These are phyloP conservation scores for Cossypha caffra DNA, from an alignment of 2,797 vertebrate species.

Conservation along the genomic window DNA sequence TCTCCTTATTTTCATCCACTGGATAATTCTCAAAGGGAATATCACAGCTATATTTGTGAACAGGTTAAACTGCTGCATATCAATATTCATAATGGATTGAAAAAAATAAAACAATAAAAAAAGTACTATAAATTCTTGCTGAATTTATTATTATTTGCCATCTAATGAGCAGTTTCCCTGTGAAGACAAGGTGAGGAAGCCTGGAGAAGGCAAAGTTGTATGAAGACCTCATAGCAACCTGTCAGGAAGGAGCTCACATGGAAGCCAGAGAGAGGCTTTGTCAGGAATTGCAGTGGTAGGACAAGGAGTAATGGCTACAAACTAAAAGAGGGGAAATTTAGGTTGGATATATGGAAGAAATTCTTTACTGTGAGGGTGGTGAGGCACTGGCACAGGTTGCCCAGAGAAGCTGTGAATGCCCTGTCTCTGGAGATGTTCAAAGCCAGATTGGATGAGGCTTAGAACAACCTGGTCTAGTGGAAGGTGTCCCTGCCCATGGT, in stretches of 20 bases:
- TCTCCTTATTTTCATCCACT: background rate
- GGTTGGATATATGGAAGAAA: background rate
- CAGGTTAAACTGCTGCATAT: background rate
- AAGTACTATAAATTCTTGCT: background rate
- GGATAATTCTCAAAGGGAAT: background rate
- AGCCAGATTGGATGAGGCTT: background rate
- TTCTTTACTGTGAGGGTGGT: background rate
- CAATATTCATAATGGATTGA: background rate
- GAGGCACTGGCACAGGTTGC: background rate
- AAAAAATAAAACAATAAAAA: conserved; percentile 19
- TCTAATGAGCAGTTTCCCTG: background rate
- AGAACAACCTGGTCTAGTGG: background rate
- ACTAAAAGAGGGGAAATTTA: background rate
- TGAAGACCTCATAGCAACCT: background rate
- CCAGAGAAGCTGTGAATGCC: background rate
- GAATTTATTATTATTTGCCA: background rate
- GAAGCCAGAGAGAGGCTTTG: background rate
- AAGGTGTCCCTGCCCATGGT: background rate
- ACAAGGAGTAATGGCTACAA: background rate
- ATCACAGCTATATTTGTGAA: background rate
- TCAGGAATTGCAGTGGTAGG: background rate
- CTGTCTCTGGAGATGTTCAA: background rate
- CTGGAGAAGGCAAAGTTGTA: background rate
- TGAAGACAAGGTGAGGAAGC: background rate
- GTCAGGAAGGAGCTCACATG: background rate